Conservation (phyloP, 2,113 vertebrate species). For the Paramisgurnus dabryanus region DNA sequence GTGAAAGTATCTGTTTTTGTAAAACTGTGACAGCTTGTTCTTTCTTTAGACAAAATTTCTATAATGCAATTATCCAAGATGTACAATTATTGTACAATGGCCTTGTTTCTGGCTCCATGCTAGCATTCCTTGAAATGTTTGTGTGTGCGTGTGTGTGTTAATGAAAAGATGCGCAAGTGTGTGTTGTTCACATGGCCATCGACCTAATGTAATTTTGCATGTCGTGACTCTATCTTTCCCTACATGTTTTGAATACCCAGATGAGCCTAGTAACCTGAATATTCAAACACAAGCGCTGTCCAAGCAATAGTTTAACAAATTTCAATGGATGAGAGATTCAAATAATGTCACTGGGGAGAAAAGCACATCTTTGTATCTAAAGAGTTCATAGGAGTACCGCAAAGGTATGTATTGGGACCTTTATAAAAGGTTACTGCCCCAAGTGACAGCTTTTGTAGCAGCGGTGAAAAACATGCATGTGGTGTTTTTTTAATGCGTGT, state of each 20-base stretch:
- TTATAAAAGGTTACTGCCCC: too few relatives aligned
- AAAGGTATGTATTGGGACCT: too few relatives aligned
- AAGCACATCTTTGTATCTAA: too few relatives aligned
- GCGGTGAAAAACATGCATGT: neutral
- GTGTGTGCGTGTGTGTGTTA: neutral
- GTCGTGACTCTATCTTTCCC: neutral
- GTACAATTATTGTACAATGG: neutral
- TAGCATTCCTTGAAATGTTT: neutral
- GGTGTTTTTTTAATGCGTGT: neutral
- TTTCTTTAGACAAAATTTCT: neutral
- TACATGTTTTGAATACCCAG: constrained; percentile 21
- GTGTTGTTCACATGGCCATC: neutral
- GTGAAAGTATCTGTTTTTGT: neutral
- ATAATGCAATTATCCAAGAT: constrained; percentile 23
- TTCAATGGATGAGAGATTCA: too few relatives aligned
- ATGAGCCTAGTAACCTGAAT: neutral
- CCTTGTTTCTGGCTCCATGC: neutral
- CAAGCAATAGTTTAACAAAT: constrained; percentile 7
- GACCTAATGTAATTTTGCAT: constrained; percentile 9
- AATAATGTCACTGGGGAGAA: too few relatives aligned
- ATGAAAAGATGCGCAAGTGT: neutral
- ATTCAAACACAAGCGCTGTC: constrained; percentile 1
- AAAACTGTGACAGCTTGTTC: neutral
- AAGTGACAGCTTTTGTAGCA: neutral
- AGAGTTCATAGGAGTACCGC: too few relatives aligned